Base-by-base conservation (phyloP, 2,888 invertebrate species). In the Spicauda simplicius region DNA sequence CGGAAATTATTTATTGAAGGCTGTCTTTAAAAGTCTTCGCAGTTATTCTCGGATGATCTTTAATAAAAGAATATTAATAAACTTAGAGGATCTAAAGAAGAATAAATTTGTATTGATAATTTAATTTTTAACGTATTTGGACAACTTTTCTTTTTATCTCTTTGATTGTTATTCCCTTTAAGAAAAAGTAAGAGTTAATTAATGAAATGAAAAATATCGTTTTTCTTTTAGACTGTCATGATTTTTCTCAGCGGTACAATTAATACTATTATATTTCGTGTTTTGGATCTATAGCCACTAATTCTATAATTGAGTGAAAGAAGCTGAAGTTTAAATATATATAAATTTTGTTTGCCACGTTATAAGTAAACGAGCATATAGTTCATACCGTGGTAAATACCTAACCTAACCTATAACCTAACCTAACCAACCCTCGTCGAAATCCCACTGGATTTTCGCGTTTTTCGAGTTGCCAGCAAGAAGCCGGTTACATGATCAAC, bases 31-130 rank as follows among this genome's bases (percentile, higher is more conserved):
- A 60, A 30, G 60, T 52, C 52, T 60, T 60, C 50, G 45, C 19
- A 60, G 50, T 16, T 19, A 33, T 16, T 20, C 59, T 59, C 30
- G 59, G 50, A 18, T 50, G 30, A 59, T 30, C 16, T 59, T 50
- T 25, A 59, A 59, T 59, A 59, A 59, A 59, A 59, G 30, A 59
- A 59, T 50, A 33, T 50, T 50, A 48, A 58, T 45, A 59, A 48
- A 58, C 45, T 58, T 45, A 45, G 8, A 18, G 18, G 56, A 16
- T n/a, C 37, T 3, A n/a, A 16, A 5, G 37, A 33, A 37, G 18
- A 56, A 56, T 30, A 48, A 48, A 48, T 55, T 55, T 16, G 16
- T n/a, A 37, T 56, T 56, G 16, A 37, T 56, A 56, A 37, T 56
- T 56, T 16, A 48, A 48, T 57, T 57, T 41, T 19, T 16, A 7